These are phyloP conservation scores for Cosmorhoe ocellata DNA, from an alignment of 2,888 invertebrate species.

Conservation along the genomic window DNA sequence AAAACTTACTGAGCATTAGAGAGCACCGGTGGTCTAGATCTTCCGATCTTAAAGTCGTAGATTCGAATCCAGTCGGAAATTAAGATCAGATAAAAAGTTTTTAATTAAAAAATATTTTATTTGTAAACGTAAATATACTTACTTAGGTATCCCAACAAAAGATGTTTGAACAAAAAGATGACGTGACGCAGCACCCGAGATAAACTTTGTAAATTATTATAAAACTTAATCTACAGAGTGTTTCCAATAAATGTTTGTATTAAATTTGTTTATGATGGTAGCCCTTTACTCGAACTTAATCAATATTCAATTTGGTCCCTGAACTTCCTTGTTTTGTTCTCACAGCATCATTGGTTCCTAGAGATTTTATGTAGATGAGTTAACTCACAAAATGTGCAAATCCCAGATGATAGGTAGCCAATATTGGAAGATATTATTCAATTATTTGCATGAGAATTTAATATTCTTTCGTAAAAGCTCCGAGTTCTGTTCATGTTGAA, in stretches of 20 bases:
- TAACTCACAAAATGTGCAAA: background rate
- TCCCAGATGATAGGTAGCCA: background rate
- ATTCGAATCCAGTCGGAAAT: conserved; percentile 23
- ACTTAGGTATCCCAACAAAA: conserved; percentile 33
- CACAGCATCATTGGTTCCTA: background rate
- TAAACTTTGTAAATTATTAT: conserved; percentile 46
- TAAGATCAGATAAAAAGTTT: conserved; percentile 38
- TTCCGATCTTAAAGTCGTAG: too few relatives aligned
- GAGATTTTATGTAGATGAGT: background rate
- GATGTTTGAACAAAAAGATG: conserved; percentile 35
- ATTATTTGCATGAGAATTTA: conserved; percentile 25
- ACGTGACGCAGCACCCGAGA: conserved; percentile 37
- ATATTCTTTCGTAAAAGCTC: conserved; percentile 20
- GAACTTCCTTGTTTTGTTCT: conserved; percentile 5
- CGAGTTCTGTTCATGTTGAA: conserved; percentile 21
- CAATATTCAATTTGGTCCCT: conserved; percentile 10
- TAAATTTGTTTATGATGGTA: conserved; percentile 9
- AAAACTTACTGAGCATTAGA: too few relatives aligned
- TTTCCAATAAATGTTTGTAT: conserved; percentile 12
- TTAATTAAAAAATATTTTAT: conserved; percentile 39
- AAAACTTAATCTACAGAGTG: conserved; percentile 30
- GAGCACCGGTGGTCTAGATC: too few relatives aligned
- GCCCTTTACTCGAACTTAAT: conserved; percentile 1
- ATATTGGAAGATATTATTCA: conserved; percentile 14
- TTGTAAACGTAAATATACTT: too few relatives aligned